Conservation (phyloP, 1,140 invertebrate genomes). For the Drosophila jambulina region DNA sequence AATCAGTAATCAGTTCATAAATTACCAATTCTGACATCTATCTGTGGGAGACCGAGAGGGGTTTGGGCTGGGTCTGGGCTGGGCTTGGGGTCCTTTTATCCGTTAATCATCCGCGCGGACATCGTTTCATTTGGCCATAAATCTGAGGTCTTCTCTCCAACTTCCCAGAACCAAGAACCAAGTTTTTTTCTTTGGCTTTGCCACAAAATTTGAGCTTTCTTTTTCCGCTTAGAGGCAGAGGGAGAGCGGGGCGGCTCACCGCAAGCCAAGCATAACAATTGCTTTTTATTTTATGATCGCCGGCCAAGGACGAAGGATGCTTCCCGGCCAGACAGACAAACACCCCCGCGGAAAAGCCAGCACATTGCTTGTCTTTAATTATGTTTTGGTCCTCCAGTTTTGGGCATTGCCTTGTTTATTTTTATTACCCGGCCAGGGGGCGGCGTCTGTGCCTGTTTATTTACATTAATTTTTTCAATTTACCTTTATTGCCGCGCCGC, state of each 20-base stretch:
- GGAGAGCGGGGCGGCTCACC: constrained; percentile 1
- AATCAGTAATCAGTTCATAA: constrained; percentile 42
- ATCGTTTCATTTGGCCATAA: constrained; percentile 16
- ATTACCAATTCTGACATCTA: constrained; percentile 24
- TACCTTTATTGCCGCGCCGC: constrained; percentile 67
- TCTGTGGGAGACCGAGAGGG: background rate
- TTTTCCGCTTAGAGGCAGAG: constrained; percentile 16
- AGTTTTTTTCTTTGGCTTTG: background rate
- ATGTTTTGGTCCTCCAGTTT: constrained; percentile 69
- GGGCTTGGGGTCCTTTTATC: background rate
- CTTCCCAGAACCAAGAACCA: background rate
- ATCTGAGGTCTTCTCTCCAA: constrained; percentile 8
- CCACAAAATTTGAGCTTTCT: constrained; percentile 1
- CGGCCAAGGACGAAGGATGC: constrained; percentile 1
- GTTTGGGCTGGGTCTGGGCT: background rate
- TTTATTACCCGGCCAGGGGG: constrained; percentile 67
- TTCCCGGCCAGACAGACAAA: constrained; percentile 16
- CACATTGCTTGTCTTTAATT: constrained; percentile 68
- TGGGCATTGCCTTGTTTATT: constrained; percentile 81
- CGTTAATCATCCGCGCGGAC: constrained; percentile 28
- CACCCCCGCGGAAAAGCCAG: constrained; percentile 14
- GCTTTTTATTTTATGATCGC: constrained; percentile 57
- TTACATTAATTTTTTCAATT: constrained; percentile 81
- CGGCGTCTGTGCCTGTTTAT: constrained; percentile 56
- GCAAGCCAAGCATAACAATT: constrained; percentile 57